A percentile compares a stretch with the other conserved stretches of the same genome.
Conservation (phyloP, 2,113 vertebrate genomes). For the Grantiella picta region DNA sequence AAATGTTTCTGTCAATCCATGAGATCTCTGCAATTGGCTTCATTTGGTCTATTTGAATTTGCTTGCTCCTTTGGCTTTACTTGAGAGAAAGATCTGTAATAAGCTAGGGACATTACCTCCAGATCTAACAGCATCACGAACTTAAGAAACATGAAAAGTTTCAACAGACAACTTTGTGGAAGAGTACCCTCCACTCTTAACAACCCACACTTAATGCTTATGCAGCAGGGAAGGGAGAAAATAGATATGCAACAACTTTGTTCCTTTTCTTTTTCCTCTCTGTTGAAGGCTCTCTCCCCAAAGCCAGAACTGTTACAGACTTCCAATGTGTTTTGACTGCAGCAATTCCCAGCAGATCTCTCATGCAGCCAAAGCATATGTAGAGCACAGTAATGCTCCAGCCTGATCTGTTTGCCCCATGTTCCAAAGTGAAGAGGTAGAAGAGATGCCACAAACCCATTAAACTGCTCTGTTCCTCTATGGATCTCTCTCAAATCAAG, state of each 20-base stretch:
- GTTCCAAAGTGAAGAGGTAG: neutral
- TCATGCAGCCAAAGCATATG: neutral
- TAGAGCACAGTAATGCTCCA: neutral
- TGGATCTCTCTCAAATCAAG: neutral
- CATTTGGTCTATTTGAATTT: neutral
- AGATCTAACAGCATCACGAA: neutral
- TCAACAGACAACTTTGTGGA: neutral
- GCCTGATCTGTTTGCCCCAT: rapidly evolving
- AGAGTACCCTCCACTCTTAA: neutral
- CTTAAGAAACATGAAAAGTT: neutral
- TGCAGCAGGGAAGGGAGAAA: neutral
- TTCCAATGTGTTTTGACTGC: neutral
- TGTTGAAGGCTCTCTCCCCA: neutral
- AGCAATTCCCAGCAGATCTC: neutral
- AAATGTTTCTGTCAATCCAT: neutral
- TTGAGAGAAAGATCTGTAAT: neutral
- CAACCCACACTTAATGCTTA: neutral
- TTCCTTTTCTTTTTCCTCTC: neutral
- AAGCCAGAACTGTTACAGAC: neutral
- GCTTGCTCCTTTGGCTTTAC: neutral
- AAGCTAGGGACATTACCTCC: too few relatives aligned
- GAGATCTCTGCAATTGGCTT: neutral
- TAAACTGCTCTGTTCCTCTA: neutral
- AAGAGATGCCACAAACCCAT: neutral
- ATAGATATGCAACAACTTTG: neutral